Evolutionary conservation across 2,797 vertebrate genomes (phyloP).

Genomic region (Epinephelus malabaricus): DNA sequence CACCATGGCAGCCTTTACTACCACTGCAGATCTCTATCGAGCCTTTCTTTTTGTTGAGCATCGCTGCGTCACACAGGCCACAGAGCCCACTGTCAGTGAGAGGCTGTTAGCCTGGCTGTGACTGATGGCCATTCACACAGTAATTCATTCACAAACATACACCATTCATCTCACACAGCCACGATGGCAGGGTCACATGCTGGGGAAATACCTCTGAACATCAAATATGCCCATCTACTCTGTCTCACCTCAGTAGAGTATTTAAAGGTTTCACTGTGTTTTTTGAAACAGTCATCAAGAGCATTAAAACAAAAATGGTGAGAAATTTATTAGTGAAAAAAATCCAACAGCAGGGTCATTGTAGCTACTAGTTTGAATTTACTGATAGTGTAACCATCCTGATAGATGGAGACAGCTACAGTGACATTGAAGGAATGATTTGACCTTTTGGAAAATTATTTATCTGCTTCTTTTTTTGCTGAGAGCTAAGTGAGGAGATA

Average conservation of each 20-base stretch:
- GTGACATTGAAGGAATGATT: no score
- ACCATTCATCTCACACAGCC: constrained; percentile 53
- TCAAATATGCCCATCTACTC: constrained; percentile 1
- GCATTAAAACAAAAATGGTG: neutral
- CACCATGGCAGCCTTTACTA: constrained; percentile 69
- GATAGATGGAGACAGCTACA: neutral
- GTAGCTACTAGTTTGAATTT: neutral
- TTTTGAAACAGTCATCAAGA: neutral
- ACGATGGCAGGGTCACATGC: constrained; percentile 46
- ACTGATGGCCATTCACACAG: constrained; percentile 71
- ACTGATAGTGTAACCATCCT: neutral
- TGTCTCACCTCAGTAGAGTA: neutral
- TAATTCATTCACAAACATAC: constrained; percentile 72
- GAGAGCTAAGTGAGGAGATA: neutral
- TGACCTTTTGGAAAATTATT: no score
- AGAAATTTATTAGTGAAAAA: neutral
- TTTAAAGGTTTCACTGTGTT: constrained; percentile 15
- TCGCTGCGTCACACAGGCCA: constrained; percentile 49
- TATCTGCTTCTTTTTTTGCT: no score
- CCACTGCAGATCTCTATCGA: constrained; percentile 86
- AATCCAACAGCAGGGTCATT: neutral
- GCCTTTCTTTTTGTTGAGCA: constrained; percentile 71
- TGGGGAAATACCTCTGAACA: constrained; percentile 45
- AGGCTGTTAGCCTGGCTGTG: constrained; percentile 41
- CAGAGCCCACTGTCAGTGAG: constrained; percentile 63